Conservation (phyloP, 2,113 vertebrate species). For the Mixornis gularis region DNA sequence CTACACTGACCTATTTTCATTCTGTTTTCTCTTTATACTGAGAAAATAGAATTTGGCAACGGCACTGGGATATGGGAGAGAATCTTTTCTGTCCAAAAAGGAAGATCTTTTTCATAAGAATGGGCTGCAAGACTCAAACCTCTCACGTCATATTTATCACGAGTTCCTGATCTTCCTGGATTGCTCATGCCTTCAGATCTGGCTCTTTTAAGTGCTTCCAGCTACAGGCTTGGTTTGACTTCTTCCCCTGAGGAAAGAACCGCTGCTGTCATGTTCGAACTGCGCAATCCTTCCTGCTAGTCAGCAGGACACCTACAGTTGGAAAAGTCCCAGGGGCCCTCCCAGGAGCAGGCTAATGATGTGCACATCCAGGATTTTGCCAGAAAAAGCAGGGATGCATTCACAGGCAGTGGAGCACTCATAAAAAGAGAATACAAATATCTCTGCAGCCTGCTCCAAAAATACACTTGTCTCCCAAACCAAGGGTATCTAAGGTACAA, state of each 20-base stretch:
- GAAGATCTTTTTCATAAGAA: background rate
- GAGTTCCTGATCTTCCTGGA: background rate
- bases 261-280: background rate
- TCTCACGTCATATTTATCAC: background rate
- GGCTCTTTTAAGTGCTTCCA: slow-evolving; percentile 31
- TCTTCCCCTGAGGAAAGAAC: slow-evolving; percentile 24
- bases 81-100: background rate
- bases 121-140: background rate
- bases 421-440: background rate
- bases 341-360: background rate
- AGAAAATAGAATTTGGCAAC: slow-evolving; percentile 4
- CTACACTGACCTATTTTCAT: background rate
- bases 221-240: background rate
- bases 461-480: background rate
- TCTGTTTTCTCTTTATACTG: background rate
- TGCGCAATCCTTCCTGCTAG: background rate
- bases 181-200: background rate
- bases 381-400: background rate
- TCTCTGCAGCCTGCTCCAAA: background rate
- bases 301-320: slow-evolving; percentile 12
- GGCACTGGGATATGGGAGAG: background rate
- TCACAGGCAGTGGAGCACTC: background rate
- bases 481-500: background rate
- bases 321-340: background rate
- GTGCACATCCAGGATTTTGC: background rate